Evolutionary conservation across 2,888 invertebrate species (phyloP).

Genomic region (Chydorus sphaericus): DNA sequence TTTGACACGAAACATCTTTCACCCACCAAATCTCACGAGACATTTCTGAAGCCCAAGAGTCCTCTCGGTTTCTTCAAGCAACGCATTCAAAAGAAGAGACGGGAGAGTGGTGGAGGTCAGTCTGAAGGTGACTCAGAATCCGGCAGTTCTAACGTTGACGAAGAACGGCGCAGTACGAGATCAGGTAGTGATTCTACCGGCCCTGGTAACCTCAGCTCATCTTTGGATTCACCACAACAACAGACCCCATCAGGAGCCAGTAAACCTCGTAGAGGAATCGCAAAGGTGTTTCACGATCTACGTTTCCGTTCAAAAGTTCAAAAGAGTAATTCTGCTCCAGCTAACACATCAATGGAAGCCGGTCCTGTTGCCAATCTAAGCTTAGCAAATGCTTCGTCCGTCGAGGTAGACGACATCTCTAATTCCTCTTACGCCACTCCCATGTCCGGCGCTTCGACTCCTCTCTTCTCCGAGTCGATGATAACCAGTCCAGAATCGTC

Average conservation of each 20-base stretch:
- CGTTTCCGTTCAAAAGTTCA: not conserved
- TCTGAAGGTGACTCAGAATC: not conserved
- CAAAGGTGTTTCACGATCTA: not conserved
- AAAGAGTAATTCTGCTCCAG: conserved; percentile 6
- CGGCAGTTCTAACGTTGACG: not conserved
- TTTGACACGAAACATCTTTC: too few relatives aligned
- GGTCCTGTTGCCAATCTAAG: not conserved
- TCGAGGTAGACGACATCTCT: not conserved
- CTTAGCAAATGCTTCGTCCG: not conserved
- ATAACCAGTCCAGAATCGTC: not conserved
- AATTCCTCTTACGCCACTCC: conserved; percentile 11
- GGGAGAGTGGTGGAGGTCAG: not conserved
- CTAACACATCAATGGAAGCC: not conserved
- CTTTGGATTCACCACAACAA: not conserved
- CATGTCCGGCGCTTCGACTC: conserved; percentile 11
- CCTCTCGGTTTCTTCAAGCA: not conserved
- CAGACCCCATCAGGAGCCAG: not conserved
- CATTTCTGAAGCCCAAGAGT: too few relatives aligned
- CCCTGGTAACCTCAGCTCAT: too few relatives aligned
- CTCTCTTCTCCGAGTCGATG: not conserved
- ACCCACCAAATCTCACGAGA: too few relatives aligned
- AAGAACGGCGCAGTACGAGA: not conserved
- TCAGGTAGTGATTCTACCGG: too few relatives aligned
- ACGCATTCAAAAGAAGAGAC: not conserved
- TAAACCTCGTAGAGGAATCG: not conserved